Conservation (phyloP, 23 tunicate species). For the Halocynthia aurantium region DNA sequence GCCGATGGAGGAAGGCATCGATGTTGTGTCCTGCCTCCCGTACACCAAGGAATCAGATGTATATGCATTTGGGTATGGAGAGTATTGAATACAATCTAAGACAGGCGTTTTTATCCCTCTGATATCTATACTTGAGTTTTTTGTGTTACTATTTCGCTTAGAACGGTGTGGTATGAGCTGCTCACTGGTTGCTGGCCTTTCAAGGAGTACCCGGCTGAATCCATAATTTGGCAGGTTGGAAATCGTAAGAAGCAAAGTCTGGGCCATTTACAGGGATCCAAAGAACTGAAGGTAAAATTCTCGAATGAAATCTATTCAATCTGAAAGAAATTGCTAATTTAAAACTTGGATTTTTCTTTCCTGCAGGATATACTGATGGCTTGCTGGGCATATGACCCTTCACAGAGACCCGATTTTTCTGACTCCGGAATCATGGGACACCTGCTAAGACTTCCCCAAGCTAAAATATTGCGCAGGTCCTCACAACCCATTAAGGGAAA, state of each 20-base stretch:
- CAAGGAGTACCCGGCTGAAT: slow-evolving; percentile 55
- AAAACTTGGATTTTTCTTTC: too few species aligned
- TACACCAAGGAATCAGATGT: slow-evolving; percentile 84
- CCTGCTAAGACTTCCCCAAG: slow-evolving; percentile 35
- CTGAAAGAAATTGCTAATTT: background rate
- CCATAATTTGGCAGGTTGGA: slow-evolving; percentile 80
- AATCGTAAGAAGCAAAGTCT: slow-evolving; percentile 74
- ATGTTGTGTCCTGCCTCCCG: slow-evolving; percentile 57
- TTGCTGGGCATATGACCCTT: slow-evolving; percentile 59
- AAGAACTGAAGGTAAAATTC: slow-evolving; percentile 43
- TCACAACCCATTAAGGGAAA: slow-evolving; percentile 17
- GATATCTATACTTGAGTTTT: too few species aligned
- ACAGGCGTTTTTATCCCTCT: too few species aligned
- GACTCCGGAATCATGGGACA: slow-evolving; percentile 56
- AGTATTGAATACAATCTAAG: background rate
- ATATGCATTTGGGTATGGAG: slow-evolving; percentile 77
- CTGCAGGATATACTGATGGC: slow-evolving; percentile 65
- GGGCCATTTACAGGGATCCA: slow-evolving; percentile 53
- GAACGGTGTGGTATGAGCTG: slow-evolving; percentile 90
- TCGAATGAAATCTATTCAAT: too few species aligned
- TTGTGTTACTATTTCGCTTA: slow-evolving; percentile 1
- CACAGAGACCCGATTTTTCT: slow-evolving; percentile 59
- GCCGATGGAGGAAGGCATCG: slow-evolving; percentile 41
- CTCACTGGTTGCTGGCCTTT: slow-evolving; percentile 79
- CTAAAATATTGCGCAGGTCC: slow-evolving; percentile 19